Evolutionary conservation across 35 echinoderm and acorn worm genomes (phyloP).

Genomic region (Lytechinus variegatus): DNA sequence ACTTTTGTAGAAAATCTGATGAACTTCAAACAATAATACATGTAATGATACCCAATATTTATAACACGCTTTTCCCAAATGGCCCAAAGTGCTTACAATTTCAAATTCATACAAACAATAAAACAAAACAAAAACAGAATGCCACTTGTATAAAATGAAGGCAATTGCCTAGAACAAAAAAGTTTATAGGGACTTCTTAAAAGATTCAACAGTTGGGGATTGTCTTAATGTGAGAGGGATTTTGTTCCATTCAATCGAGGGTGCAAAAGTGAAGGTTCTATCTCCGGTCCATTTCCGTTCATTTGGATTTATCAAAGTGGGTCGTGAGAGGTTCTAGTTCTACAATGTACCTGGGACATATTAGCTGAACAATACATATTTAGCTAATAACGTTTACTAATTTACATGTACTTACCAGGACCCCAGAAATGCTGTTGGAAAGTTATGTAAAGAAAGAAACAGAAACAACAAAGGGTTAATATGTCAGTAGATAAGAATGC

Average conservation of each 20-base stretch:
- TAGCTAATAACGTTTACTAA: neutral
- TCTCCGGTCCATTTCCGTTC: neutral
- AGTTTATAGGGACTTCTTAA: neutral
- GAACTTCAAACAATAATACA: too few relatives aligned
- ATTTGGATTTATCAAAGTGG: neutral
- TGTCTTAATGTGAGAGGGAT: too few relatives aligned
- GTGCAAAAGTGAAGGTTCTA: neutral
- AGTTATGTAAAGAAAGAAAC: slow-evolving; percentile 48
- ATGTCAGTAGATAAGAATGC: too few relatives aligned
- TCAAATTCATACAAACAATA: too few relatives aligned
- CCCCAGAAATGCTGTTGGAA: slow-evolving; percentile 96
- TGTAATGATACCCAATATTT: too few relatives aligned
- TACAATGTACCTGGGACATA: neutral
- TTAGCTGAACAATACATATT: neutral
- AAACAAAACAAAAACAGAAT: neutral
- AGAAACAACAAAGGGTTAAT: neutral
- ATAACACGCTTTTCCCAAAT: too few relatives aligned
- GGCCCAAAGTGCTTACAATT: too few relatives aligned
- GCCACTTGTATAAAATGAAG: too few relatives aligned
- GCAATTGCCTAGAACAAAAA: too few relatives aligned
- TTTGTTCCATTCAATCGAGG: neutral
- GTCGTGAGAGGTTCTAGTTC: neutral
- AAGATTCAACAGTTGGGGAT: neutral
- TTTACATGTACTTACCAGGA: slow-evolving; percentile 74
- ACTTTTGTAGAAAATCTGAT: too few relatives aligned